Base-by-base conservation (phyloP, 92 coral and sea anemone genomes). In the Diadumene lineata region DNA sequence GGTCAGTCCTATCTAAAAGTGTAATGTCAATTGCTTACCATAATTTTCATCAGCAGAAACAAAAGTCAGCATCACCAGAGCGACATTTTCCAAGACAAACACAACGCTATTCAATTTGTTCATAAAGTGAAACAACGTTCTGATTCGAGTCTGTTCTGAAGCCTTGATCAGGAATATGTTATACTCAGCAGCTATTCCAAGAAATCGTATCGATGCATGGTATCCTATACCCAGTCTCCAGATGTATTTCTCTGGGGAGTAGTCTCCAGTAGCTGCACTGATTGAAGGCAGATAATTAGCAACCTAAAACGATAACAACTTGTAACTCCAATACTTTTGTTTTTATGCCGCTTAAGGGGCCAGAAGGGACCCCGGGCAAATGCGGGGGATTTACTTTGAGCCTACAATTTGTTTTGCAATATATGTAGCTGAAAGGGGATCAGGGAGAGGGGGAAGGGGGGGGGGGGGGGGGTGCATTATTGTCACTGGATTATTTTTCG, bases 221-320 rank as follows among this genome's bases (percentile, higher is more conserved):
- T 92, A 70, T 64, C 94, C 98, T 61, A 94, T 92, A 56, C 88
- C 91, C 16, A 92, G 50, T 73, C 89, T 76, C 97, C 97, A 92
- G 57, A 92, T 92, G 77, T 89, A 92, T 50, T 72, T 84, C 60
- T 92, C 94, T 28, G 97, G 97, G 48, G 78, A 75, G 24, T 84
- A 70, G 50, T 82, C 97, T 53, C 97, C 97, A 17, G 85, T 92
- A 27, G 91, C 90, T 29, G 93, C 87, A 80, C 97, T 92, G 24
- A 92, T 82, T 43, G 97, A 92, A 28, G 97, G 97, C 22, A 92
- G 56, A 56, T 81, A 88, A 67, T 92, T 92, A 31, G 86, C 75
- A 75, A 92, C 97, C 97, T 92, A 62, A 26, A 64, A 43, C 26
- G 0, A 63, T 43, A 43, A 53, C 19, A 15, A 53, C 58, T 16